Conservation (phyloP, 2,797 vertebrate genomes). For the Hoplostethus atlanticus region DNA sequence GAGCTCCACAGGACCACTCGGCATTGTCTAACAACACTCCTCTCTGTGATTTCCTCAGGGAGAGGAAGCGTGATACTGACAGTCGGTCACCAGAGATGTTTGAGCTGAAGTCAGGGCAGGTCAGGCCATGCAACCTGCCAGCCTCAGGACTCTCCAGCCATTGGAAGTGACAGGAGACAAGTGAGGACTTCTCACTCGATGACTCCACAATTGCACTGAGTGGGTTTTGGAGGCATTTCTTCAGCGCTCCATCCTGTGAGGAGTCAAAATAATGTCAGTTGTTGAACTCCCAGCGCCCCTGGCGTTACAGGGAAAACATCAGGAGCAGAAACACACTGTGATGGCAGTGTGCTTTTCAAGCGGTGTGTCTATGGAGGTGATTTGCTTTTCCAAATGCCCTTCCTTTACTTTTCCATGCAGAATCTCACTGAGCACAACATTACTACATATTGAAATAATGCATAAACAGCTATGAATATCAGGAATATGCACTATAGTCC, state of each 20-base stretch:
- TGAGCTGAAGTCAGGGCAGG: background rate
- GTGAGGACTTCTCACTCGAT: background rate
- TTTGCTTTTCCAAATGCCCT: background rate
- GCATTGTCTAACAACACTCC: background rate
- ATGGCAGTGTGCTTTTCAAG: slow-evolving; percentile 13
- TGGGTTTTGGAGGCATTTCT: slow-evolving; percentile 15
- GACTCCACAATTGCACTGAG: background rate
- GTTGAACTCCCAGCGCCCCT: background rate
- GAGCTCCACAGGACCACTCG: background rate
- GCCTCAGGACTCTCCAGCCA: slow-evolving; percentile 2
- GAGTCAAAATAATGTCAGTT: slow-evolving; percentile 31
- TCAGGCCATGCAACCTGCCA: slow-evolving; percentile 3
- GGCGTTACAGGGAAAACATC: background rate
- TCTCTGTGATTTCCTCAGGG: background rate
- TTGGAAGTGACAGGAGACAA: slow-evolving; percentile 14
- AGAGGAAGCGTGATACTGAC: slow-evolving; percentile 17
- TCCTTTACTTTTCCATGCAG: background rate
- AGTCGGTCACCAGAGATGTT: background rate
- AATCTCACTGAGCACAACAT: too few species aligned
- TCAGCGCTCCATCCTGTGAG: slow-evolving; percentile 20
- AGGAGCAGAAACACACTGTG: background rate
- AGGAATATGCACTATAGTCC: too few species aligned
- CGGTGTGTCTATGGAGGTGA: slow-evolving; percentile 3
- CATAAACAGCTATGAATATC: too few species aligned
- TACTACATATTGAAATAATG: too few species aligned